Conservation (phyloP, 53 echinoderm and acorn worm genomes). For the Crossaster papposus region DNA sequence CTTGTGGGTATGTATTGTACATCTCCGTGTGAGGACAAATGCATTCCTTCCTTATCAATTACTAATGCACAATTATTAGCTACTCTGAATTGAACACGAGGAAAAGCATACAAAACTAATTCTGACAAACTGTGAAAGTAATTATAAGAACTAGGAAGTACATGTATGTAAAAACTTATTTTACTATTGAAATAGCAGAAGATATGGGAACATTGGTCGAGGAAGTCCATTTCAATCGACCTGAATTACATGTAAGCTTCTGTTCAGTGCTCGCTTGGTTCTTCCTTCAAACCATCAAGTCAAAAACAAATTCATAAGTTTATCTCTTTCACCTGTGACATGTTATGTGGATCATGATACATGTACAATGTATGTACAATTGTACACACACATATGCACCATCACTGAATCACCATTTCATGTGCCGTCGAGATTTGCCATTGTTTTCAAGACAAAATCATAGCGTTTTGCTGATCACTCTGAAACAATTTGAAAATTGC, state of each 20-base stretch:
- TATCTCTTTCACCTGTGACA: neutral
- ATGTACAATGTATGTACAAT: too few species aligned
- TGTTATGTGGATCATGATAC: neutral
- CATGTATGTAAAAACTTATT: neutral
- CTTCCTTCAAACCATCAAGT: neutral
- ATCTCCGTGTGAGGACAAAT: neutral
- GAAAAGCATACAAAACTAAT: neutral
- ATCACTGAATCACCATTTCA: neutral
- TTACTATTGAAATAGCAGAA: neutral
- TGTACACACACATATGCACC: too few species aligned
- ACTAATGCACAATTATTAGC: neutral
- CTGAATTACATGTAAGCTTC: neutral
- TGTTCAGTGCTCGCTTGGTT: neutral
- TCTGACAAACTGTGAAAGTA: neutral
- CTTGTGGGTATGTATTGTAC: neutral
- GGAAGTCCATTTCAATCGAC: too few species aligned
- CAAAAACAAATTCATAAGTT: neutral
- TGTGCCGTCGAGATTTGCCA: neutral
- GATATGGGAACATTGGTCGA: neutral
- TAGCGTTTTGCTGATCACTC: too few species aligned
- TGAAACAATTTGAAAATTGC: too few species aligned
- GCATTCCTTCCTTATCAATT: conserved; percentile 6
- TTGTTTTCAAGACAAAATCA: too few species aligned
- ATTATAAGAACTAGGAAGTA: neutral
- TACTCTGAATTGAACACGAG: neutral